Conservation (phyloP, 92 coral and sea anemone genomes). For the Zoanthus sansibaricus region DNA sequence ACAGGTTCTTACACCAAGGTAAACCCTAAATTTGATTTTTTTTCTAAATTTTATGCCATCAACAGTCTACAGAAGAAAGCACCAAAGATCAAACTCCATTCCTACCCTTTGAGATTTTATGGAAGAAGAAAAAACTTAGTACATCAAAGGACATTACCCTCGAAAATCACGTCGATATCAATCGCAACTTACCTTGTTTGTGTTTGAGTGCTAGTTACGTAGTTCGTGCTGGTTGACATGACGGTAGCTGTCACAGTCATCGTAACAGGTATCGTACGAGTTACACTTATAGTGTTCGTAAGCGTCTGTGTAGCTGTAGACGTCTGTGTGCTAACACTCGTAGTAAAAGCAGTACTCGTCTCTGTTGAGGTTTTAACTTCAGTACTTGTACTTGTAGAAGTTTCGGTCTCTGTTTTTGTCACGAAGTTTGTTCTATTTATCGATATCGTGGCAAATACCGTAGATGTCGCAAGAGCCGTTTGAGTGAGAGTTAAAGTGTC, state of each 20-base stretch:
- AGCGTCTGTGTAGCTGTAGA: conserved; percentile 14
- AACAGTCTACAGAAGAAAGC: too few species aligned
- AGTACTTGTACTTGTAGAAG: conserved; percentile 34
- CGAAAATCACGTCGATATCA: too few species aligned
- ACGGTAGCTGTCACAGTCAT: conserved; percentile 25
- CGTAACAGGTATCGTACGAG: conserved; percentile 30
- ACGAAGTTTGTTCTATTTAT: neutral
- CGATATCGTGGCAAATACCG: neutral
- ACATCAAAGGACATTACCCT: too few species aligned
- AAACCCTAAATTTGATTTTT: too few species aligned
- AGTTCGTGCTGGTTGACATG: conserved; percentile 13
- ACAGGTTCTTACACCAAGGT: too few species aligned
- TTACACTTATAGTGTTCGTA: conserved; percentile 23
- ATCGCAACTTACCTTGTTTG: conserved; percentile 19
- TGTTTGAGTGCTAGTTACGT: conserved; percentile 12
- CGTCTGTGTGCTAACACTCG: conserved; percentile 11
- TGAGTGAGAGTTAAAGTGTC: conserved; percentile 12
- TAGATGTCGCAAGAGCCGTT: conserved; percentile 4
- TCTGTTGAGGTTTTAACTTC: conserved; percentile 9
- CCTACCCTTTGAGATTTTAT: too few species aligned
- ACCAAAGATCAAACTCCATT: too few species aligned
- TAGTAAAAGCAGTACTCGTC: conserved; percentile 32
- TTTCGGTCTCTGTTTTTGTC: neutral
- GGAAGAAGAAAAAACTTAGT: too few species aligned
- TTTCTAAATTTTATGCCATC: too few species aligned